Evolutionary conservation across 1,140 invertebrate genomes (phyloP), one percentile per base, ranked within the genome.

Genomic region (Caerostris extrusa): DNA sequence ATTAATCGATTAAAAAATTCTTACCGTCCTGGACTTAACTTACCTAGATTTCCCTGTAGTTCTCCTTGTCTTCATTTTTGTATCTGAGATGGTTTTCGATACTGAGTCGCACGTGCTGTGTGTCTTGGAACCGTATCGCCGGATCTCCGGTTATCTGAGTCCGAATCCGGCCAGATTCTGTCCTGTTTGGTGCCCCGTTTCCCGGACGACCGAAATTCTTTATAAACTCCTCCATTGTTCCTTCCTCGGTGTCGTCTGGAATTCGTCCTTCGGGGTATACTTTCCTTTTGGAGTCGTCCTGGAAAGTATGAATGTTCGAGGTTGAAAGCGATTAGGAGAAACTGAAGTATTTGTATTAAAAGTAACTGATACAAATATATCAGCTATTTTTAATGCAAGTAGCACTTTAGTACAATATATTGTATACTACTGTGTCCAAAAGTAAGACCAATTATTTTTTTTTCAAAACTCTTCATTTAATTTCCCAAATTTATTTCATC

Each of bases 51-150:
- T 50, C 81, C 7, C 86, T 85, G 83, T 95, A 95, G 81, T 94
- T 94, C 34, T 94, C 95, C 55, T 94, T 94, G 53, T 94, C 88
- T 87, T 90, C 90, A 7, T 91, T 93, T 10, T 91, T 91, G 56
- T 95, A 95, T 17, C 95, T 61, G 6, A 95, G 90, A n/a, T 94
- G 91, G 69, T 95, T 95, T n/a, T 94, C 94, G 8, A 95, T 95
- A n/a, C 93, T 93, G 50, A 95, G 89, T 34, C 93, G 60, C 5
- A 95, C 95, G 34, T 88, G 50, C 61, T 95, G 94, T 19, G 95
- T 94, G 50, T 91, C 93, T 55, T 95, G 95, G 69, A 95, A 95
- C 55, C 95, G 82, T 17, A 95, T 95, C 5, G 92, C 94, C 0
- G 94, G 91, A 82, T 95, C 92, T 3, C 95, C 95, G 4, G 88